phyloP scores from a whole-genome alignment of 2,888 invertebrate species.

The Eretmocerus hayati region DNA sequence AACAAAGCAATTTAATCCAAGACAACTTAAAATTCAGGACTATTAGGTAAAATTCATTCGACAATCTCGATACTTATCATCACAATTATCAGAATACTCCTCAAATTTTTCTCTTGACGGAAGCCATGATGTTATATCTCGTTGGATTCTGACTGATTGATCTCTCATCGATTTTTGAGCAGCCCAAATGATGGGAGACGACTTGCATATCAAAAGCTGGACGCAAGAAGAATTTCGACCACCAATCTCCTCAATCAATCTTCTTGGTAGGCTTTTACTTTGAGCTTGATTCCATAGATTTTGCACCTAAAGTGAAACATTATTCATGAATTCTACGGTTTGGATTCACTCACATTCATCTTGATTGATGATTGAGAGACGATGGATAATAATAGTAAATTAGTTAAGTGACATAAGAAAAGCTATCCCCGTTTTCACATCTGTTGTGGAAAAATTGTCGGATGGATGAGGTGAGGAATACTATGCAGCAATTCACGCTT shows the following conservation, averaged over 20 bases:
- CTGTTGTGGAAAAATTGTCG: too few relatives aligned
- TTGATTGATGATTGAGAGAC: too few relatives aligned
- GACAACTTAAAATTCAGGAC: too few relatives aligned
- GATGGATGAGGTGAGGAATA: too few relatives aligned
- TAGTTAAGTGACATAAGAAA: too few relatives aligned
- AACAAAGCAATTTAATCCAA: too few relatives aligned
- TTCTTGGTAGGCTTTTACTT: constrained; percentile 57
- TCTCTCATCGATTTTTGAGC: constrained; percentile 64
- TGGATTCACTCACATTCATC: too few relatives aligned
- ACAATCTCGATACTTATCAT: constrained; percentile 41
- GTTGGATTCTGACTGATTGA: constrained; percentile 28
- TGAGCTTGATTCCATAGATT: constrained; percentile 55
- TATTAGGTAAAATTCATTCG: too few relatives aligned
- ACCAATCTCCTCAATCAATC: constrained; percentile 56
- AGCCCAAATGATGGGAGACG: constrained; percentile 66
- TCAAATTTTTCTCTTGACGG: constrained; percentile 42
- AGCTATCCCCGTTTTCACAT: too few relatives aligned
- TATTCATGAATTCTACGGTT: too few relatives aligned
- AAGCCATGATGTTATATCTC: constrained; percentile 40
- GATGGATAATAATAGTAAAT: too few relatives aligned
- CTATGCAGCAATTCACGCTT: too few relatives aligned
- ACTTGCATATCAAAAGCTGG: constrained; percentile 68
- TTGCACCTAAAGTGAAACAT: constrained; percentile 28
- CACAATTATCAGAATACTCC: constrained; percentile 43
- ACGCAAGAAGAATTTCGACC: constrained; percentile 63